These are phyloP conservation scores for Poeciliopsis turrubarensis DNA, from an alignment of 2,113 vertebrate species.

Conservation along the genomic window DNA sequence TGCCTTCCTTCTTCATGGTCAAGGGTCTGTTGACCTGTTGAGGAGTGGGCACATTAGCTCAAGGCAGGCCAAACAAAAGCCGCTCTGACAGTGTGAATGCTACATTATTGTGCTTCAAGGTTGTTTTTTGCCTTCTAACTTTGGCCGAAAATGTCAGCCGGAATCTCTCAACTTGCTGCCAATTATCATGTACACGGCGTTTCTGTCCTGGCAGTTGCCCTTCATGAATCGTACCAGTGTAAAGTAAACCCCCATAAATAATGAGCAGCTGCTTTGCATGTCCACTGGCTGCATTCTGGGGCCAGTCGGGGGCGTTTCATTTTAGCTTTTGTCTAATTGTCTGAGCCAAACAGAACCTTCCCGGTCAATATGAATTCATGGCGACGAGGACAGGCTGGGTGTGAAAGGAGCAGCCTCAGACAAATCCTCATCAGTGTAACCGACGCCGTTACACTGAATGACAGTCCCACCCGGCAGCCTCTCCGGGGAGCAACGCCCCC, in stretches of 20 bases:
- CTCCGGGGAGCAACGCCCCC: constrained; percentile 82
- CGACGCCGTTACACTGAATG: constrained; percentile 80
- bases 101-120: background rate
- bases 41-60: constrained; percentile 67
- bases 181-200: constrained; percentile 1
- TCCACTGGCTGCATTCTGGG: constrained; percentile 48
- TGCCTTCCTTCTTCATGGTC: constrained; percentile 99
- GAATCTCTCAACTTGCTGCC: constrained; percentile 14
- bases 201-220: constrained; percentile 9
- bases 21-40: constrained; percentile 96
- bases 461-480: constrained; percentile 77
- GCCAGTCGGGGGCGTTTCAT: constrained; percentile 47
- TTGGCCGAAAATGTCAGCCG: constrained; percentile 14
- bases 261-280: constrained; percentile 73
- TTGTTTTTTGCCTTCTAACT: constrained; percentile 8
- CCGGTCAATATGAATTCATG: constrained; percentile 76
- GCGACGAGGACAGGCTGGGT: constrained; percentile 71
- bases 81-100: constrained; percentile 31
- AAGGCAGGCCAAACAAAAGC: constrained; percentile 41
- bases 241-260: constrained; percentile 53
- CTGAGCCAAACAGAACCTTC: constrained; percentile 68
- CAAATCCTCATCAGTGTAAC: constrained; percentile 82
- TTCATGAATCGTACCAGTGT: constrained; percentile 23
- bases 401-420: constrained; percentile 78
- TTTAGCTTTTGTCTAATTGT: constrained; percentile 72